Base-by-base conservation (phyloP, 2,797 vertebrate species). In the Steatocranus sp. region DNA sequence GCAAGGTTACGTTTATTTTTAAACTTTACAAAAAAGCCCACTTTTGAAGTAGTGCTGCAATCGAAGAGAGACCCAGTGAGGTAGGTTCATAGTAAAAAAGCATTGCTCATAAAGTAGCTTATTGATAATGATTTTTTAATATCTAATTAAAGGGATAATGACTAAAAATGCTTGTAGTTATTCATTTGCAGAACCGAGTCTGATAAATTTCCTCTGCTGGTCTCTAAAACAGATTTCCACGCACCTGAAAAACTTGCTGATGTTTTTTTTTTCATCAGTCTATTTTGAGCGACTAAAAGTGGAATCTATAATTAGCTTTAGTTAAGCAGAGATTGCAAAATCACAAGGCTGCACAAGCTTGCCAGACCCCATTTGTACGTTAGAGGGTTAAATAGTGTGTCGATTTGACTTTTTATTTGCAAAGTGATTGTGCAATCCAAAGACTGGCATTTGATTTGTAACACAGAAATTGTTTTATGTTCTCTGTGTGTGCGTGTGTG, bases 1-100 rank as follows among this genome's bases (percentile, higher is more conserved):
- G 86, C 87, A 58, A 84, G 86, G 83, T 87, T 89, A 88, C 0
- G 5, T 14, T 61, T 92, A 89, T 92, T 89, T 92, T 88, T 89
- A 88, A 87, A 82, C 85, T 76, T 74, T 3, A 43, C 76, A 84
- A 79, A 79, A 41, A 58, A 83, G 1, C 81, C 58, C 75, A 91
- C 80, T 90, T 89, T 85, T 75, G 49, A 83, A 80, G 50, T 43
- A 78, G 76, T 41, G 30, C 41, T 79, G 66, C 36, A 25, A 76
- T 87, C 74, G 27, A 76, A 63, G 74, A 56, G 30, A 77, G 46
- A n/a, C 25, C 43, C 50, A 30, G 74, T 36, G 30, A 68, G 49
- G 79, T 76, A 41, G 23, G 73, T 82, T 75, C 30, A 70, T 56
- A 34, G 43, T 83, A 56, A 18, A 48, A 75, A 38, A 32, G 38